Conservation (phyloP, 2,888 invertebrate species). For the Chydorus sphaericus region DNA sequence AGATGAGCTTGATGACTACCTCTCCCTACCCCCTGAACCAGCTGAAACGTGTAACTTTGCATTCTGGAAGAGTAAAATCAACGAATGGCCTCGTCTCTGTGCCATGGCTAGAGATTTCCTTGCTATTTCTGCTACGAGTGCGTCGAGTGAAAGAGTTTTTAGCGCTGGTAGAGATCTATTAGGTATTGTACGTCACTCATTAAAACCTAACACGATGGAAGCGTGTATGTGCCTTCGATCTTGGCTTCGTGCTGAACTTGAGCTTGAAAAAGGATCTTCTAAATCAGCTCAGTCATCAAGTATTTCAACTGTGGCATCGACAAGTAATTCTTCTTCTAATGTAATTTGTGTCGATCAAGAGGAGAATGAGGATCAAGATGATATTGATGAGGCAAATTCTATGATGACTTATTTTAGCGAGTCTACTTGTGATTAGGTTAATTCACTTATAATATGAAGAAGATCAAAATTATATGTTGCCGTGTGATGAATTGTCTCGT, state of each 20-base stretch:
- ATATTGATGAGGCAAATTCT: too few species aligned
- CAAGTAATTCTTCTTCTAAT: too few species aligned
- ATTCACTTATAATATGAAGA: too few species aligned
- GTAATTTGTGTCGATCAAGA: too few species aligned
- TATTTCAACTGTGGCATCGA: too few species aligned
- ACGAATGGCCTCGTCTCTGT: neutral
- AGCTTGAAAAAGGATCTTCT: neutral
- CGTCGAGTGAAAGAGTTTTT: neutral
- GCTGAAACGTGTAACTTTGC: neutral
- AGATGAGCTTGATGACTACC: neutral
- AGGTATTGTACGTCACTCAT: neutral
- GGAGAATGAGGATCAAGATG: too few species aligned
- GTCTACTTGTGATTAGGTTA: too few species aligned
- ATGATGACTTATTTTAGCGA: too few species aligned
- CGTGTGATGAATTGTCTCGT: too few species aligned
- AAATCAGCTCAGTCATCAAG: too few species aligned
- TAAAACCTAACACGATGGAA: neutral
- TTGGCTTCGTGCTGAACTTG: neutral
- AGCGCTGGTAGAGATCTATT: neutral
- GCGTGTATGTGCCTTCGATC: neutral
- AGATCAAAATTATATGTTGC: too few species aligned
- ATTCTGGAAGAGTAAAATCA: neutral
- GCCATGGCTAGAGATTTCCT: neutral
- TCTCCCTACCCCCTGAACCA: neutral
- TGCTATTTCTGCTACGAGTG: neutral